These are phyloP conservation scores for Dufourea novaeangliae DNA, from an alignment of 1,140 invertebrate genomes.

Conservation along the genomic window DNA sequence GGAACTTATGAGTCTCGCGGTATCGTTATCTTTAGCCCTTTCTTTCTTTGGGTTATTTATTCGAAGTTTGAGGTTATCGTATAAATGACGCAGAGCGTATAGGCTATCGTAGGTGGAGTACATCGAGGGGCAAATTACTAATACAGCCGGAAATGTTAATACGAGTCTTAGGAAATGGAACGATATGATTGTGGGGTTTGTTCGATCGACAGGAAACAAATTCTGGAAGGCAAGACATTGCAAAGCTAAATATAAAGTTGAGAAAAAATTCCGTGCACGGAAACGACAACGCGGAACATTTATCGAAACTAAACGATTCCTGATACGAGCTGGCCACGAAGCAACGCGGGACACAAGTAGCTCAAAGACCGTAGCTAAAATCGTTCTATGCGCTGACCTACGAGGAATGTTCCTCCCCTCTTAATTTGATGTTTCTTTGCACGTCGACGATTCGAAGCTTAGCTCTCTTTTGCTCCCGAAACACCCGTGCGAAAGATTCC, in stretches of 20 bases:
- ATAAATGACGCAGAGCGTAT: slow-evolving; percentile 5
- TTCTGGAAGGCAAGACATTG: too few species aligned
- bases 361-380: slow-evolving; percentile 74
- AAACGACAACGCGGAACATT: neutral
- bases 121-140: slow-evolving; percentile 1
- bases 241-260: too few species aligned
- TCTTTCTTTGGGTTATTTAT: slow-evolving; percentile 14
- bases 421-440: slow-evolving; percentile 60
- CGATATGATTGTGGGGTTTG: neutral
- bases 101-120: slow-evolving; percentile 32
- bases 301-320: slow-evolving; percentile 20
- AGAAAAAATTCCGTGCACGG: neutral
- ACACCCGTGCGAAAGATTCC: neutral
- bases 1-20: neutral
- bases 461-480: slow-evolving; percentile 11
- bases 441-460: slow-evolving; percentile 3
- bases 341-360: slow-evolving; percentile 26
- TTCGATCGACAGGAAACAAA: neutral
- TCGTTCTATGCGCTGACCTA: slow-evolving; percentile 73
- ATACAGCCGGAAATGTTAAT: neutral
- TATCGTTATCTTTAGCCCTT: slow-evolving; percentile 29
- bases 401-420: slow-evolving; percentile 70
- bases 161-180: neutral
- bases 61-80: slow-evolving; percentile 34
- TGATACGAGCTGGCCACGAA: slow-evolving; percentile 21